Conservation (phyloP, 2,888 invertebrate species). For the Plebejus melissa region DNA sequence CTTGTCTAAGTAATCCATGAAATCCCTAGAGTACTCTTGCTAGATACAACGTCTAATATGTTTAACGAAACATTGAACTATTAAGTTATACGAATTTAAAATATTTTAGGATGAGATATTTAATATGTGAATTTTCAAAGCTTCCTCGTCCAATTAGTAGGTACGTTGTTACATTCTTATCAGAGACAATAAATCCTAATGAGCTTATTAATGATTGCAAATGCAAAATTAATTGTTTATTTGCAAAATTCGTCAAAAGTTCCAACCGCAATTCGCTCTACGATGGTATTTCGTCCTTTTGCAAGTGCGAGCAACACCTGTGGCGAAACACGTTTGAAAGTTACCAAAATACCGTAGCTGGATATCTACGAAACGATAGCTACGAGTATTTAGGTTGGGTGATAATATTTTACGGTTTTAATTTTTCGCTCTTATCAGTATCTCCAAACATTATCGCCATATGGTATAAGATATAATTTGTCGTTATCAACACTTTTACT, state of each 20-base stretch:
- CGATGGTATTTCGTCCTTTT: neutral
- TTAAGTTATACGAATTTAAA: neutral
- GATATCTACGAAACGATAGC: constrained; percentile 1
- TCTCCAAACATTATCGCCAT: constrained; percentile 2
- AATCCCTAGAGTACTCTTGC: neutral
- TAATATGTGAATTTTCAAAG: neutral
- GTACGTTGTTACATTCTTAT: neutral
- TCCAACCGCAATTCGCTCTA: neutral
- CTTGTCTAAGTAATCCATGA: neutral
- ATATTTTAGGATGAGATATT: neutral
- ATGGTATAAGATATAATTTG: neutral
- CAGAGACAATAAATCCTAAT: neutral
- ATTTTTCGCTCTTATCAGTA: constrained; percentile 13
- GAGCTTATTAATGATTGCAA: neutral
- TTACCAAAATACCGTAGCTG: neutral
- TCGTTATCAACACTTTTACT: neutral
- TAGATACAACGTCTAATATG: neutral
- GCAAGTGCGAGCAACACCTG: neutral
- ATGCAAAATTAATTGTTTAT: neutral
- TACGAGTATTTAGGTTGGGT: constrained; percentile 21
- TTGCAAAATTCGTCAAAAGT: neutral
- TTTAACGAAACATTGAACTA: no score
- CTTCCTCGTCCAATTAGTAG: neutral
- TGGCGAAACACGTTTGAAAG: constrained; percentile 13
- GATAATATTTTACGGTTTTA: constrained; percentile 13